Conservation (phyloP, 2,888 invertebrate species). For the Ariolimax columbianus region DNA sequence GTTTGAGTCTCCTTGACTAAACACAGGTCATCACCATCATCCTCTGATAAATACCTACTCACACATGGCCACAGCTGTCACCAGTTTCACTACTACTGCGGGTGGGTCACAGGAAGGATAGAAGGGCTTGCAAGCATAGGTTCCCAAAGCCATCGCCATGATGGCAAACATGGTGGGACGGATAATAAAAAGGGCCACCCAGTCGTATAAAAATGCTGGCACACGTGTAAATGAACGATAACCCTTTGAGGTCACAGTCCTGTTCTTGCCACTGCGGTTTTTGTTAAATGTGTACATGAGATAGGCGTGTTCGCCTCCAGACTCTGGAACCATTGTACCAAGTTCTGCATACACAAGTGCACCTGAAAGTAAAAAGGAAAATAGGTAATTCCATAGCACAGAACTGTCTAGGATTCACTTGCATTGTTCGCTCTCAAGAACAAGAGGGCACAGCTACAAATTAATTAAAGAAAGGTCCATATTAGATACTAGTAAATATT, state of each 20-base stretch:
- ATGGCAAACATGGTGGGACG: constrained; percentile 78
- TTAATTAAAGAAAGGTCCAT: too few relatives aligned
- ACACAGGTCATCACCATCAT: too few relatives aligned
- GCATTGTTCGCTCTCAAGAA: too few relatives aligned
- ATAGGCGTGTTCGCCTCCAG: constrained; percentile 90
- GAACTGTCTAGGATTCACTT: too few relatives aligned
- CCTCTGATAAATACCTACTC: constrained; percentile 53
- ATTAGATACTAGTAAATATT: too few relatives aligned
- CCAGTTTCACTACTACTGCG: constrained; percentile 62
- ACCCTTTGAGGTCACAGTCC: background rate
- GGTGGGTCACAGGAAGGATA: constrained; percentile 68
- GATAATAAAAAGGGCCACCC: constrained; percentile 72
- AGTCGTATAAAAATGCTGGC: constrained; percentile 82
- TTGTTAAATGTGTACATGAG: constrained; percentile 64
- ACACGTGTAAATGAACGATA: constrained; percentile 79
- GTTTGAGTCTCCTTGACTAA: too few relatives aligned
- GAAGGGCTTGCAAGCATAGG: constrained; percentile 72
- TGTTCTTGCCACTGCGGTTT: background rate
- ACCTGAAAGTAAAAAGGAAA: constrained; percentile 17
- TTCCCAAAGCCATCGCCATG: constrained; percentile 79
- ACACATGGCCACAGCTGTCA: constrained; percentile 67
- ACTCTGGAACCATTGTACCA: constrained; percentile 80
- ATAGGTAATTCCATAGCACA: too few relatives aligned
- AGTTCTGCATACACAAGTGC: constrained; percentile 53
- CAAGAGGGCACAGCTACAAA: too few relatives aligned